Base-by-base conservation (phyloP, 2,888 invertebrate species). In the Protodeltote pygarga region DNA sequence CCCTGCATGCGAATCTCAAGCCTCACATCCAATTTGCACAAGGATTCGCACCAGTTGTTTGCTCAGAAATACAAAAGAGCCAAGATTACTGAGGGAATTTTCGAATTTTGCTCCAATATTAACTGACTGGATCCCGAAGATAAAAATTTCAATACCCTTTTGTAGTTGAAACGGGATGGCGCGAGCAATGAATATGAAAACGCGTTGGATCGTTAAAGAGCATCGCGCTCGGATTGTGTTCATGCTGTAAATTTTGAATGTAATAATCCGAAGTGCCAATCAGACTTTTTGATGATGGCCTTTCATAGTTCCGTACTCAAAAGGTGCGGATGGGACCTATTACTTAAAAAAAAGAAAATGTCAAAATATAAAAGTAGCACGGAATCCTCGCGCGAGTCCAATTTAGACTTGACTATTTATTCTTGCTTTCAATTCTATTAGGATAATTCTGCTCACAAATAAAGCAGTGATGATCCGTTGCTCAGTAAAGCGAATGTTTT, bases 131-230 rank as follows among this genome's bases (percentile, higher is more conserved):
- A 65, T 60, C 41, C 38, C 38, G 17, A 54, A 62, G 65, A 75
- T 76, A 69, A 71, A 74, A 74, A 61, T 68, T 75, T 74, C 73
- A 75, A 73, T 74, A 69, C 50, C 37, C 60, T 53, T 71, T 68
- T 73, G 70, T 53, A 59, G 46, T 57, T 52, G 40, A 39, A 14
- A 38, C 47, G 42, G 61, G 38, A 51, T 23, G 48, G 42, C 37
- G 51, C 60, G 45, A 51, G 59, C 77, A 69, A 80, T 80, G 81
- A 81, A 84, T 82, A 79, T 64, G 73, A 72, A 75, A 83, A 63
- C 73, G 68, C 38, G 66, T 40, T 44, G 61, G 71, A 61, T 75
- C 77, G 75, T 81, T 75, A 76, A 74, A 73, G 50, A 66, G 61
- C 69, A 68, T 64, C 54, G 55, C 55, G 29, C 60, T 51, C 60